phyloP scores from a whole-genome alignment of 2,888 invertebrate species.

The Beris chalybata region DNA sequence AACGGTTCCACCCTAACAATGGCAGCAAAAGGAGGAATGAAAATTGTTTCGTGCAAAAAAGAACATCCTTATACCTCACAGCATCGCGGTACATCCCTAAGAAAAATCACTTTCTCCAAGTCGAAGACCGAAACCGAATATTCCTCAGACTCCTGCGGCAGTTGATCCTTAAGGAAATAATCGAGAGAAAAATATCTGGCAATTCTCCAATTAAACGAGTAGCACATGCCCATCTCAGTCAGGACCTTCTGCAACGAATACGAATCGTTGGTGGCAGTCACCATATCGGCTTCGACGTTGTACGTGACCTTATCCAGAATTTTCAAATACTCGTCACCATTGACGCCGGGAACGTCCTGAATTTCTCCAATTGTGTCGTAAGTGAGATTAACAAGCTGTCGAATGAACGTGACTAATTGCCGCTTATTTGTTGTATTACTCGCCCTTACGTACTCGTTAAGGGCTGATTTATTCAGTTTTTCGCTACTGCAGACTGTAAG shows the following conservation, averaged over 20 bases:
- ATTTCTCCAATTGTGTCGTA: constrained; percentile 30
- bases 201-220: constrained; percentile 45
- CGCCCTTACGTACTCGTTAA: constrained; percentile 35
- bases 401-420: constrained; percentile 23
- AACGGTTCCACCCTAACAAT: too few relatives aligned
- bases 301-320: constrained; percentile 31
- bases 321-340: constrained; percentile 27
- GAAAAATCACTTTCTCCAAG: constrained; percentile 28
- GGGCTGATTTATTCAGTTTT: constrained; percentile 40
- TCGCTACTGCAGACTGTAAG: constrained; percentile 38
- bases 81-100: constrained; percentile 27
- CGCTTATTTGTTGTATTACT: constrained; percentile 26
- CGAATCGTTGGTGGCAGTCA: constrained; percentile 33
- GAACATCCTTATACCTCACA: constrained; percentile 29
- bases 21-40: too few relatives aligned
- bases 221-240: constrained; percentile 48
- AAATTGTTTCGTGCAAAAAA: too few relatives aligned
- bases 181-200: constrained; percentile 35
- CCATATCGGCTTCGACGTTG: constrained; percentile 24
- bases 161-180: constrained; percentile 25
- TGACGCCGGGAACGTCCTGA: constrained; percentile 18
- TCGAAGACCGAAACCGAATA: constrained; percentile 36
- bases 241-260: constrained; percentile 42
- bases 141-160: background rate
- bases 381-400: constrained; percentile 30